A percentile compares a stretch with the other conserved stretches of the same genome.
phyloP scores from a whole-genome alignment of 1,140 invertebrate genomes.

The Euschistus heros region DNA sequence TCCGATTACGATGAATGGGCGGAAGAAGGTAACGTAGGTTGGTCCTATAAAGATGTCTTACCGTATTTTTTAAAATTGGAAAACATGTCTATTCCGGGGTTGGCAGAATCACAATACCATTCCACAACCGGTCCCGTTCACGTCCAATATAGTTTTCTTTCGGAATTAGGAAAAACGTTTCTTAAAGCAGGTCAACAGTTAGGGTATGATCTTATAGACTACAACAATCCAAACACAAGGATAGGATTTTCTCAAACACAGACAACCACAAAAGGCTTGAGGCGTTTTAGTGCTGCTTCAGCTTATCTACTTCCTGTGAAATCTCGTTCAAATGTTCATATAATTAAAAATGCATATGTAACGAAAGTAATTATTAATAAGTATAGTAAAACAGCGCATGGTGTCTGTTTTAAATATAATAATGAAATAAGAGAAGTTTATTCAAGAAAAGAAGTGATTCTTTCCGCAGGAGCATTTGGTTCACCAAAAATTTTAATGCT shows the following conservation, averaged over 20 bases:
- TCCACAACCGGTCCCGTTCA: conserved; percentile 50
- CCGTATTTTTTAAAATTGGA: conserved; percentile 38
- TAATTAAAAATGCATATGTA: conserved; percentile 42
- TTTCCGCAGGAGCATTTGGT: conserved; percentile 27
- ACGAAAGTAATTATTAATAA: conserved; percentile 45
- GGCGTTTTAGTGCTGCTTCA: conserved; percentile 43
- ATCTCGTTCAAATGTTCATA: conserved; percentile 43
- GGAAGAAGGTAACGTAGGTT: conserved; percentile 39
- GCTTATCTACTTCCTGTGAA: conserved; percentile 45
- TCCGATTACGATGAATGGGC: conserved; percentile 55
- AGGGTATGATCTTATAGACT: conserved; percentile 42
- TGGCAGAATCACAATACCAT: conserved; percentile 45
- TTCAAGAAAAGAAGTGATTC: conserved; percentile 27
- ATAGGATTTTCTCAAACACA: conserved; percentile 35
- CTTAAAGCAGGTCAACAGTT: conserved; percentile 39
- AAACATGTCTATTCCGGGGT: conserved; percentile 31
- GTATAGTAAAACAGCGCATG: conserved; percentile 41
- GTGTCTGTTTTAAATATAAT: conserved; percentile 42
- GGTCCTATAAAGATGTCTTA: conserved; percentile 48
- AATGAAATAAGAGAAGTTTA: conserved; percentile 20
- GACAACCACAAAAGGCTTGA: conserved; percentile 36
- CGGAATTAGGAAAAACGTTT: conserved; percentile 42
- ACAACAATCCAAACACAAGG: conserved; percentile 39
- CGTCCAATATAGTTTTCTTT: conserved; percentile 41
- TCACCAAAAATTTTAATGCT: conserved; percentile 26